A percentile compares a stretch with the other conserved stretches of the same genome.
Evolutionary conservation across 2,113 vertebrate species (phyloP).

Genomic region (Notothenia coriiceps): DNA sequence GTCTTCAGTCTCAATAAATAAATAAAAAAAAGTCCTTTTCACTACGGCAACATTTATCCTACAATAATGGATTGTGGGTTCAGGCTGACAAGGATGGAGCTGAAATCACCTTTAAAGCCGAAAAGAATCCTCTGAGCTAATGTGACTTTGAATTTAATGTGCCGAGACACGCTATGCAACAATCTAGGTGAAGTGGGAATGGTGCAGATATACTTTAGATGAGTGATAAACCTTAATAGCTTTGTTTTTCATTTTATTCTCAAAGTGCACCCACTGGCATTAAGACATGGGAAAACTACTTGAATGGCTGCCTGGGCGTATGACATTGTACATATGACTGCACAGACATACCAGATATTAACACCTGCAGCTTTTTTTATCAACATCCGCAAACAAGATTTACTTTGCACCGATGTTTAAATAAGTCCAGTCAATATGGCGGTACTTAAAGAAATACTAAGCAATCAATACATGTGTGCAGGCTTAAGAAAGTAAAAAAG

Average conservation of each 20-base stretch:
- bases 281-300: not conserved
- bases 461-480: constrained; percentile 44
- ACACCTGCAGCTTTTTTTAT: constrained; percentile 30
- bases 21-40: not conserved
- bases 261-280: not conserved
- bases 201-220: not conserved
- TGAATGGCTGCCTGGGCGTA: not conserved
- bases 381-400: constrained; percentile 30
- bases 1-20: not conserved
- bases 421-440: constrained; percentile 32
- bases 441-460: constrained; percentile 38
- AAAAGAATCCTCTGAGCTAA: constrained; percentile 13
- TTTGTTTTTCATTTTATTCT: not conserved
- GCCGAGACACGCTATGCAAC: not conserved
- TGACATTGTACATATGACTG: not conserved
- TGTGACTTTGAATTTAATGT: constrained; percentile 18
- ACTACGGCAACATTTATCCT: constrained; percentile 1
- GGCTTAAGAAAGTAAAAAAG: constrained; percentile 44
- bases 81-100: constrained; percentile 17
- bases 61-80: constrained; percentile 15
- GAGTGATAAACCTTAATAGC: not conserved
- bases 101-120: constrained; percentile 7
- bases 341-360: constrained; percentile 12
- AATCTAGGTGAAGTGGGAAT: not conserved
- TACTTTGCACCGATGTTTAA: constrained; percentile 39